Percentiles rank a stretch among this genome's conserved stretches.
These are phyloP conservation scores for Tridacna gigas DNA, from an alignment of 2,888 invertebrate species.

Conservation along the genomic window DNA sequence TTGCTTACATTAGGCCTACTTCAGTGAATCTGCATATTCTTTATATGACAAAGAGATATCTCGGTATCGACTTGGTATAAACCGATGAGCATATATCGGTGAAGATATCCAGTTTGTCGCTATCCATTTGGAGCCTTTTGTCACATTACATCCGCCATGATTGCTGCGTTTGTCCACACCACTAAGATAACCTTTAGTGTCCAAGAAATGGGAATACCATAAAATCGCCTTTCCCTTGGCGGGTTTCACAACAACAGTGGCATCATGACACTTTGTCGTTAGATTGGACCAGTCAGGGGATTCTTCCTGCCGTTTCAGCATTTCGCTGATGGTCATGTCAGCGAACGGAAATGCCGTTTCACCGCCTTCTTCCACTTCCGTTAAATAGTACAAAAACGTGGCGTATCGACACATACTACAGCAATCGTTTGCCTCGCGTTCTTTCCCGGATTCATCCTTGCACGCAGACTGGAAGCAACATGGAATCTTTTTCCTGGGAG, in stretches of 20 bases:
- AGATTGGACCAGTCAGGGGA: slow-evolving; percentile 49
- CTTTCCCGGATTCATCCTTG: background rate
- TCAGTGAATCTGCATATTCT: background rate
- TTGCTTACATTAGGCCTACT: background rate
- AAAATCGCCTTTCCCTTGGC: slow-evolving; percentile 74
- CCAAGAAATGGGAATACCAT: slow-evolving; percentile 77
- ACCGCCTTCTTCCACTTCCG: slow-evolving; percentile 76
- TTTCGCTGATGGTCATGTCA: slow-evolving; percentile 27
- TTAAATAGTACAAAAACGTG: slow-evolving; percentile 76
- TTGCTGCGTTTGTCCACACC: slow-evolving; percentile 61
- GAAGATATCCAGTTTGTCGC: slow-evolving; percentile 78
- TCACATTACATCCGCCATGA: slow-evolving; percentile 77
- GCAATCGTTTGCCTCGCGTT: slow-evolving; percentile 34
- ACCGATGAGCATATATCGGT: slow-evolving; percentile 46
- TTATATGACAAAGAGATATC: background rate
- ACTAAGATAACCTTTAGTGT: slow-evolving; percentile 71
- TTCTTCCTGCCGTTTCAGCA: background rate
- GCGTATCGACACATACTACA: slow-evolving; percentile 59
- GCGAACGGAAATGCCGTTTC: slow-evolving; percentile 76
- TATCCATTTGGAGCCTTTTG: slow-evolving; percentile 76
- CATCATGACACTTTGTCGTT: slow-evolving; percentile 60
- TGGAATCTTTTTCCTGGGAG: slow-evolving; percentile 31
- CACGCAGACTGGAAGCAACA: slow-evolving; percentile 63
- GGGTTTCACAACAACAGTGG: slow-evolving; percentile 66
- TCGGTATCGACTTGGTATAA: slow-evolving; percentile 30